Evolutionary conservation across 2,888 invertebrate species (phyloP).

Genomic region (Bugulina stolonifera): DNA sequence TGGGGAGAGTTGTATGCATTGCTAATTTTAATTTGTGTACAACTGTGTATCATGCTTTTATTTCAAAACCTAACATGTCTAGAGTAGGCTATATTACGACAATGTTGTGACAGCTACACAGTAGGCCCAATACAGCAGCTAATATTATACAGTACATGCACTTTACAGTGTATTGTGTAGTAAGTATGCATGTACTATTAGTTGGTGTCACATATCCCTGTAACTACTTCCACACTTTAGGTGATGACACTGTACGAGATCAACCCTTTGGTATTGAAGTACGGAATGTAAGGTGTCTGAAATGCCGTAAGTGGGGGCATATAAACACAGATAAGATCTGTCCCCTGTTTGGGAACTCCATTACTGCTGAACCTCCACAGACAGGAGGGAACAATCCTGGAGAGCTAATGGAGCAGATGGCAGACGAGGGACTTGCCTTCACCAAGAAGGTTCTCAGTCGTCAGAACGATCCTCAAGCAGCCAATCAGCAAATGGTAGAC

Average conservation of each 20-base stretch:
- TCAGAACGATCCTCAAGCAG: conserved; percentile 51
- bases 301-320: conserved; percentile 99
- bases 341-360: conserved; percentile 65
- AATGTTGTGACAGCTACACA: too few relatives aligned
- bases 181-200: too few relatives aligned
- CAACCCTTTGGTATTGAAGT: conserved; percentile 89
- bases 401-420: conserved; percentile 79
- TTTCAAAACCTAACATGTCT: too few relatives aligned
- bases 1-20: too few relatives aligned
- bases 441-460: conserved; percentile 63
- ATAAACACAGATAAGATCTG: conserved; percentile 90
- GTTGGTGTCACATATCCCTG: too few relatives aligned
- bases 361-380: conserved; percentile 50
- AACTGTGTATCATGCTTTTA: too few relatives aligned
- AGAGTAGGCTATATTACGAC: too few relatives aligned
- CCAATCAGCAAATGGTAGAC: conserved; percentile 36
- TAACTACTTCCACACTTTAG: conserved; percentile 94
- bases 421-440: conserved; percentile 68
- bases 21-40: too few relatives aligned
- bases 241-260: conserved; percentile 92
- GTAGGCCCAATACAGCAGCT: too few relatives aligned
- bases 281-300: conserved; percentile 85
- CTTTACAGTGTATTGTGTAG: too few relatives aligned
- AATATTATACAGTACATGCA: too few relatives aligned
- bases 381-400: conserved; percentile 59